Evolutionary conservation across 2,113 vertebrate genomes (phyloP).

Genomic region (Eira barbara): DNA sequence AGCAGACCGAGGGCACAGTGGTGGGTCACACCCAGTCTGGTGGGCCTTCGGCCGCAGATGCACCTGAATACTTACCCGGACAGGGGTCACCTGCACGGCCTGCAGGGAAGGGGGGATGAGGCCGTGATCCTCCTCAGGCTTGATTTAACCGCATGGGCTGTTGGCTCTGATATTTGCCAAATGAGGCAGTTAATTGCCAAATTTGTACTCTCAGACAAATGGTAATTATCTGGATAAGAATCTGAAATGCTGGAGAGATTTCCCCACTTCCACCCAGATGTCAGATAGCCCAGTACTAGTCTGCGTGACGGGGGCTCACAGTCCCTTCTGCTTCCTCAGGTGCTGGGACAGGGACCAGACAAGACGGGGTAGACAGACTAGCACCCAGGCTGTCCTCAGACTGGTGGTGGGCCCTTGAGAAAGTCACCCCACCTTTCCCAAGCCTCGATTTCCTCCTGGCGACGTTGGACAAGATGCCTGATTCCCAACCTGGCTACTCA

Average conservation of each 20-base stretch:
- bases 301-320: fast-evolving
- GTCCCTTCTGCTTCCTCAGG: not conserved
- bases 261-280: not conserved
- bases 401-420: not conserved
- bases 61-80: not conserved
- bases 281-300: not conserved
- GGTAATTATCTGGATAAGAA: constrained; percentile 67
- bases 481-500: not conserved
- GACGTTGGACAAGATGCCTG: not conserved
- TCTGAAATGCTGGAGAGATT: constrained; percentile 52
- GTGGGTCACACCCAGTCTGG: fast-evolving
- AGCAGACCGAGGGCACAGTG: not conserved
- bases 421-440: too few species aligned
- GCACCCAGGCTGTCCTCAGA: too few species aligned
- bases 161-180: constrained; percentile 60
- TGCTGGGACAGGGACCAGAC: not conserved
- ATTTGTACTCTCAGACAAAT: constrained; percentile 58
- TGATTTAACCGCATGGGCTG: not conserved
- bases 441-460: not conserved
- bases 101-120: not conserved
- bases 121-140: not conserved
- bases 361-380: fast-evolving
- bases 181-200: constrained; percentile 71
- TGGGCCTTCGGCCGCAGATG: not conserved
- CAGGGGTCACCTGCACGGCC: not conserved